phyloP scores from a whole-genome alignment of 1,140 invertebrate species.

The Spodoptera litura region DNA sequence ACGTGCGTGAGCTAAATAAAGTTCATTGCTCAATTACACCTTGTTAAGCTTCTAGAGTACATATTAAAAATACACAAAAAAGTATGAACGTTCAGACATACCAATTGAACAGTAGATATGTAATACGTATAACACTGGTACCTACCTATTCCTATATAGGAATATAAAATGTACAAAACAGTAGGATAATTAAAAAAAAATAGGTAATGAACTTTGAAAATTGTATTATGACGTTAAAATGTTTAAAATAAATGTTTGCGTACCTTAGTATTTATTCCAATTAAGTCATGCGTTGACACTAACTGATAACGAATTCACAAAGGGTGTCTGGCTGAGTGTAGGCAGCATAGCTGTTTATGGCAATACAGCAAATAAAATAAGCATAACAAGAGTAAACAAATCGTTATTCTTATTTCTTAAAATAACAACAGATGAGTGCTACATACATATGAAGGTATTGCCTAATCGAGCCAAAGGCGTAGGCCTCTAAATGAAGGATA shows the following conservation, averaged over 20 bases:
- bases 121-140: too few species aligned
- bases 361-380: conserved; percentile 36
- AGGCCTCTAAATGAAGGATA: conserved; percentile 53
- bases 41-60: too few species aligned
- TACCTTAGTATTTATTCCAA: not conserved
- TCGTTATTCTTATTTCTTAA: conserved; percentile 64
- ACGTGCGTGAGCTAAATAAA: too few species aligned
- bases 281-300: conserved; percentile 5
- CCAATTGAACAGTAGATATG: too few species aligned
- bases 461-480: conserved; percentile 60
- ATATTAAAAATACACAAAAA: too few species aligned
- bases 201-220: too few species aligned
- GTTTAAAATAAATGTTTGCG: not conserved
- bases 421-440: conserved; percentile 44
- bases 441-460: not conserved
- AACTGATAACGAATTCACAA: not conserved
- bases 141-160: too few species aligned
- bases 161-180: too few species aligned
- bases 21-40: too few species aligned
- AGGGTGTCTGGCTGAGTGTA: not conserved
- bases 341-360: conserved; percentile 34
- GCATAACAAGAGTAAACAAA: conserved; percentile 63
- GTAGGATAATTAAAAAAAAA: too few species aligned
- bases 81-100: too few species aligned
- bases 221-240: too few species aligned